Evolutionary conservation across 1,140 invertebrate species (phyloP), one percentile per base, ranked within the genome.

Genomic region (Orchestia grillus): DNA sequence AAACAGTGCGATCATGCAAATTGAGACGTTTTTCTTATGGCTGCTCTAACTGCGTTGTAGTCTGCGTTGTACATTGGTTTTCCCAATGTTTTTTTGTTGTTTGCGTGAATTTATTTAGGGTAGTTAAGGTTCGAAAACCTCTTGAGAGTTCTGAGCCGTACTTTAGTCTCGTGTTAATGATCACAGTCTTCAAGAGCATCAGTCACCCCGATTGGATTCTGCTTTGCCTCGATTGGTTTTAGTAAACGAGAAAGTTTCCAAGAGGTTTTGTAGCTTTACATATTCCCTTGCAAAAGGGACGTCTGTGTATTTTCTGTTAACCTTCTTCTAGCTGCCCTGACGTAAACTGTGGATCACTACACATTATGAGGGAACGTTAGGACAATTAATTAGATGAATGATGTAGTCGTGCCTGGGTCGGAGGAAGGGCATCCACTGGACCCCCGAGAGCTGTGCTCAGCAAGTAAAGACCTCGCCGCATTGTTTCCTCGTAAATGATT

Each of bases 71-170:
- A 94, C 92, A 94, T 45, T 45, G 92, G 92, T 94, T 94, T 19
- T 94, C 43, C 92, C 92, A 94, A 94, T 94, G 92, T 45, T 94
- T 94, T n/a, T 94, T 94, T 94, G 92, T 94, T 94, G 92, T 94
- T 94, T 94, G 92, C 92, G 92, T 94, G 92, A 94, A 94, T 94
- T 94, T 94, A 94, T 94, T 94, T 45, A 94, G 92, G 92, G 92
- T 94, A 94, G 92, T 47, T 94, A 94, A 47, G 92, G 92, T 47
- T 94, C 16, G 16, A 94, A 40, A 47, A 94, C 44, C 43, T 42
- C 92, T 44, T 94, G 6, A 45, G 44, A 45, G 44, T 45, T 45
- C 36, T 8, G 44, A 44, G 88, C 88, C 43, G 88, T 90, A 90
- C 88, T 44, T 44, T 42, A 90, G 88, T 90, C 88, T 90, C 88